Conservation (phyloP, 1,140 invertebrate species). For the Microplitis demolitor region DNA sequence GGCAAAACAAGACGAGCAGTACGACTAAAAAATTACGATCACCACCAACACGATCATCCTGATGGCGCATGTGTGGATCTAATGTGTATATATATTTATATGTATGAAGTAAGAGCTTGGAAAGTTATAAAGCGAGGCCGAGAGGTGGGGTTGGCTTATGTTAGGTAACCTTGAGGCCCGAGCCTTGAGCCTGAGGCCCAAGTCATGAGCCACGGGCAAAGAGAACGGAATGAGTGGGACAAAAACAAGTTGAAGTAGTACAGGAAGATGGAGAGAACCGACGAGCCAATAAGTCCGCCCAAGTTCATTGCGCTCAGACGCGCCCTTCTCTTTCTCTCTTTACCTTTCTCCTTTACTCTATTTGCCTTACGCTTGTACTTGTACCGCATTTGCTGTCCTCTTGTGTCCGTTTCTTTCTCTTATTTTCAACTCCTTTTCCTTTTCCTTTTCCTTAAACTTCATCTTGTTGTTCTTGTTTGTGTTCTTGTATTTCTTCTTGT, state of each 20-base stretch:
- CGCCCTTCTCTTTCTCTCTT: constrained; percentile 27
- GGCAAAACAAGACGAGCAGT: not conserved
- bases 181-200: constrained; percentile 16
- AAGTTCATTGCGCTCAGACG: constrained; percentile 45
- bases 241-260: too few relatives aligned
- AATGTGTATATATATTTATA: not conserved
- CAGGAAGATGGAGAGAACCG: constrained; percentile 17
- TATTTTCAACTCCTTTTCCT: not conserved
- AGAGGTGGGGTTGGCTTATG: constrained; percentile 14
- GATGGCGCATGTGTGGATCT: not conserved
- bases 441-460: not conserved
- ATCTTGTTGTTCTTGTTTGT: not conserved
- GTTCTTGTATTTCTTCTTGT: not conserved
- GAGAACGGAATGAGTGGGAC: constrained; percentile 26
- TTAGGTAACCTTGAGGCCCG: constrained; percentile 24
- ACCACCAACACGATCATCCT: not conserved
- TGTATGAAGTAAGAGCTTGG: not conserved
- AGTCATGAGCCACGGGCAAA: constrained; percentile 6
- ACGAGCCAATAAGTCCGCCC: constrained; percentile 42
- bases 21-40: not conserved
- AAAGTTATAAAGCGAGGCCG: constrained; percentile 12
- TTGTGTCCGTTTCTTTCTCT: not conserved
- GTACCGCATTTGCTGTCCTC: not conserved
- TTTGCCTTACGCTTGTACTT: not conserved
- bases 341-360: not conserved